These are phyloP conservation scores for Synanceia verrucosa DNA, from an alignment of 2,797 vertebrate genomes.

Conservation along the genomic window DNA sequence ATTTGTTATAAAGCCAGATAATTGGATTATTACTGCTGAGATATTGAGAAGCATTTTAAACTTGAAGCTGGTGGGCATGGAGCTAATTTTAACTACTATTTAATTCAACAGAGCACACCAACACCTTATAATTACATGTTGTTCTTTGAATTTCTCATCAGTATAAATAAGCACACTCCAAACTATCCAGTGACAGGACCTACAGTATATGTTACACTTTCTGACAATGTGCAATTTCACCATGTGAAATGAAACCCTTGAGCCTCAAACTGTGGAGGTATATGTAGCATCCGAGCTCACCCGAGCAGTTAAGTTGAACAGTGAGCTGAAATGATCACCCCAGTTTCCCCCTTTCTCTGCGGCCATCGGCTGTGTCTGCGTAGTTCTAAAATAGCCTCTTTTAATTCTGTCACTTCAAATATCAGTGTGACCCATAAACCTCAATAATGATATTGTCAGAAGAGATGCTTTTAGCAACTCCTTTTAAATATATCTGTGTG, in stretches of 20 bases:
- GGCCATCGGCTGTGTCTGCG: slow-evolving; percentile 52
- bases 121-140: background rate
- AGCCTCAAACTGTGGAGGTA: slow-evolving; percentile 44
- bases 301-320: slow-evolving; percentile 46
- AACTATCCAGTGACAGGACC: background rate
- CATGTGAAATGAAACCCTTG: slow-evolving; percentile 27
- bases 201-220: slow-evolving; percentile 33
- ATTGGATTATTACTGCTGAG: background rate
- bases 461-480: slow-evolving; percentile 42
- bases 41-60: background rate
- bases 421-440: slow-evolving; percentile 65
- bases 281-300: slow-evolving; percentile 34
- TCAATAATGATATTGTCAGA: slow-evolving; percentile 67
- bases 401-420: slow-evolving; percentile 67
- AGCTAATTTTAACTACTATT: background rate
- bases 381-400: slow-evolving; percentile 55
- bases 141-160: background rate
- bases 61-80: background rate
- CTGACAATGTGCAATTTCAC: slow-evolving; percentile 42
- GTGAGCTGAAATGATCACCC: slow-evolving; percentile 52
- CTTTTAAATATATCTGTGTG: slow-evolving; percentile 13
- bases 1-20: background rate
- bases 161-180: slow-evolving; percentile 11
- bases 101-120: too few species aligned
- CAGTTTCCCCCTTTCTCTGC: slow-evolving; percentile 35